Evolutionary conservation across 2,113 vertebrate genomes (phyloP).

Genomic region (Acrocephalus arundinaceus): DNA sequence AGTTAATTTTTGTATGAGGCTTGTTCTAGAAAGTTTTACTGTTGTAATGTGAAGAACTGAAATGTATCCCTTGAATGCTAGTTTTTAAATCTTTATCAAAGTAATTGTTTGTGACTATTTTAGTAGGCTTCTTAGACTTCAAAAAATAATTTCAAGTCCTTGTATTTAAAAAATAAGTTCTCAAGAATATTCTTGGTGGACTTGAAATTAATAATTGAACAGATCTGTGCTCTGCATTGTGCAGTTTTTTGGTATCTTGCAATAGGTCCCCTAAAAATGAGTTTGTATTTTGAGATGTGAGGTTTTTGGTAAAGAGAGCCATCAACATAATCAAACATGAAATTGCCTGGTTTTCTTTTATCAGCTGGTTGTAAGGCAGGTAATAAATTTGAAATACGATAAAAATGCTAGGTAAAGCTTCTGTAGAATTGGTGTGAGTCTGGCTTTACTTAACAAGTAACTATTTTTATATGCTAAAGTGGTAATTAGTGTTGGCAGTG

Average conservation of each 20-base stretch:
- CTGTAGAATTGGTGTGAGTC: neutral
- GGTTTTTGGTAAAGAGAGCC: neutral
- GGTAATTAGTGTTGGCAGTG: neutral
- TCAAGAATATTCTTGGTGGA: neutral
- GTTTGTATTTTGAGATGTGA: neutral
- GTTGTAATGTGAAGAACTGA: neutral
- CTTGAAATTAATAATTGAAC: neutral
- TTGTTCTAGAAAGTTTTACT: neutral
- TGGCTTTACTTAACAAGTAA: neutral
- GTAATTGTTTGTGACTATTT: neutral
- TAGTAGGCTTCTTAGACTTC: neutral
- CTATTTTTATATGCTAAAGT: neutral
- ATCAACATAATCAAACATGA: neutral
- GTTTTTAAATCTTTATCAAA: neutral
- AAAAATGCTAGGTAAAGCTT: neutral
- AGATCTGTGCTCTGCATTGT: neutral
- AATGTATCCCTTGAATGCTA: neutral
- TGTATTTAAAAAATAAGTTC: neutral
- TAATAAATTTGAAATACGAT: neutral
- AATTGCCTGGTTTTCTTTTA: neutral
- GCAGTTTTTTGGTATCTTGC: neutral
- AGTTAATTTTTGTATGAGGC: neutral
- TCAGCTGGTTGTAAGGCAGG: neutral
- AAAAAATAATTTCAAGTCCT: neutral
- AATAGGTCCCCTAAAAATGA: neutral